These are phyloP conservation scores for Hydra vulgaris DNA, from an alignment of 30 jellyfish, hydroid and myxozoan species.

Conservation along the genomic window DNA sequence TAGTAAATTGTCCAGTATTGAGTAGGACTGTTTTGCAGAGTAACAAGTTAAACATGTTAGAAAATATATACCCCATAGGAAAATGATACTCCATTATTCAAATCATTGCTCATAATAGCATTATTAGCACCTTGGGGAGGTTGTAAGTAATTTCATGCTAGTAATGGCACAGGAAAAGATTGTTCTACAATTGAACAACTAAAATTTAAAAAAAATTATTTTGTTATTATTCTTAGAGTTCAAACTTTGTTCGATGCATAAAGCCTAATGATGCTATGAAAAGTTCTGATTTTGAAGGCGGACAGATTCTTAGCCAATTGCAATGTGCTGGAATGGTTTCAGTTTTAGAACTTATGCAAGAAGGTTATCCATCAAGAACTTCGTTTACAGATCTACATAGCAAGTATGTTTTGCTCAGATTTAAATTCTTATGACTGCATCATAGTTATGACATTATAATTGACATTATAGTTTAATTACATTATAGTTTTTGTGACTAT, in stretches of 20 bases:
- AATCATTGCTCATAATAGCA: no score
- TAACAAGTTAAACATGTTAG: no score
- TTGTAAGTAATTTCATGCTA: no score
- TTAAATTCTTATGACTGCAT: neutral
- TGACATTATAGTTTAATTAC: neutral
- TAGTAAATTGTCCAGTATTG: no score
- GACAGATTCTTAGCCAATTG: conserved; percentile 88
- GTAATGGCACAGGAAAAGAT: no score
- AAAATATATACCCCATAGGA: no score
- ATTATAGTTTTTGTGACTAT: neutral
- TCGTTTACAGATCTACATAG: conserved; percentile 63
- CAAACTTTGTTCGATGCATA: conserved; percentile 89
- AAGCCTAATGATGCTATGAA: conserved; percentile 94
- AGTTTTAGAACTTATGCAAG: conserved; percentile 88
- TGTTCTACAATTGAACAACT: no score
- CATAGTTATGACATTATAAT: neutral
- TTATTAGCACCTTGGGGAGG: no score
- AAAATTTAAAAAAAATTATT: no score
- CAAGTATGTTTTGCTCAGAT: conserved; percentile 72
- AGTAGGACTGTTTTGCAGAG: no score
- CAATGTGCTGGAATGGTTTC: conserved; percentile 99
- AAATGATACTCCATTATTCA: no score
- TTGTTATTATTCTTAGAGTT: conserved; percentile 30
- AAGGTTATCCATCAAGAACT: conserved; percentile 95
- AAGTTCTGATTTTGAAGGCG: conserved; percentile 97